Percentiles rank a stretch among this genome's conserved stretches.
Evolutionary conservation across 2,888 invertebrate genomes (phyloP).

Genomic region (Microplitis deprimator): DNA sequence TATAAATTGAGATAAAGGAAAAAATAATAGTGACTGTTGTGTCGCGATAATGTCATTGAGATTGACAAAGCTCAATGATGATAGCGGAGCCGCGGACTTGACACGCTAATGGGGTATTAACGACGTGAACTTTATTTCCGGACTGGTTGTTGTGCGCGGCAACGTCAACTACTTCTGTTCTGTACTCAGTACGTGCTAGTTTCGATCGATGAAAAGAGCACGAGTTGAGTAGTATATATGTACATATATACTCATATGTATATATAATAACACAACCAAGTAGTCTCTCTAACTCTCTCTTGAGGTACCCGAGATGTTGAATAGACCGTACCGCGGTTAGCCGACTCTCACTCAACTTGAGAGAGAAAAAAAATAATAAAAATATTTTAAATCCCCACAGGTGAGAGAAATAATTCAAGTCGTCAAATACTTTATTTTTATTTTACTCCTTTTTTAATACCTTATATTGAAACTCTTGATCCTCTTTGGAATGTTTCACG

Average conservation of each 20-base stretch:
- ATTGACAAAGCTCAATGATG: constrained; percentile 1
- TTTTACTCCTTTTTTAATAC: neutral
- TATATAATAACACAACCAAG: neutral
- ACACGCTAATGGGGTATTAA: constrained; percentile 52
- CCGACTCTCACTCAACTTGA: constrained; percentile 27
- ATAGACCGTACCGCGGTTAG: neutral
- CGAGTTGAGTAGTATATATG: constrained; percentile 8
- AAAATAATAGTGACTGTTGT: neutral
- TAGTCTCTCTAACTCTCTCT: constrained; percentile 21
- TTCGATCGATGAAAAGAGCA: constrained; percentile 48
- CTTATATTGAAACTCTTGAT: neutral
- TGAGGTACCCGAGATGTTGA: neutral
- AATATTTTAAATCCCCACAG: neutral
- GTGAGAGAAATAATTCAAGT: neutral
- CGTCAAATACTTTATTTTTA: neutral
- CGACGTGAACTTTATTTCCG: constrained; percentile 61
- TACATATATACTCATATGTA: neutral
- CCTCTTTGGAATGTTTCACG: neutral
- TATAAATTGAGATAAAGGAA: neutral
- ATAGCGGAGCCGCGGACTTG: neutral
- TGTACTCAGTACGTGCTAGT: constrained; percentile 34
- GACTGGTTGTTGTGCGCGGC: constrained; percentile 59
- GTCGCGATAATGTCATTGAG: neutral
- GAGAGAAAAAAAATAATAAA: constrained; percentile 11
- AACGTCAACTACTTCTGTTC: neutral